These are phyloP conservation scores for Pelosia muscerda DNA, from an alignment of 2,888 invertebrate genomes.

Conservation along the genomic window DNA sequence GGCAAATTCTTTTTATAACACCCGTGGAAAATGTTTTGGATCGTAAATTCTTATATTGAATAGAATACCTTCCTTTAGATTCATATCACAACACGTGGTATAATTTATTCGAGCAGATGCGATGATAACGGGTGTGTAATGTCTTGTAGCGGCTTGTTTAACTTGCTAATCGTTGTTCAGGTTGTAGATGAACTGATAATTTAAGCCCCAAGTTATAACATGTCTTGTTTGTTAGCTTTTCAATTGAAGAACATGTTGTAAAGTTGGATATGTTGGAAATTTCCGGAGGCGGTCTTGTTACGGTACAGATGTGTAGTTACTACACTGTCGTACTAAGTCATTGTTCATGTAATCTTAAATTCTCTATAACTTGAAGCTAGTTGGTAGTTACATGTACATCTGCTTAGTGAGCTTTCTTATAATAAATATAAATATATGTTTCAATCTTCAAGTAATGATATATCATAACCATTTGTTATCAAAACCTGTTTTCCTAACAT, in stretches of 20 bases:
- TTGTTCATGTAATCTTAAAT: slow-evolving; percentile 8
- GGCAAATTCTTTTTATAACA: slow-evolving; percentile 64
- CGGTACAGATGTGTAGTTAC: background rate
- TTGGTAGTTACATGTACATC: background rate
- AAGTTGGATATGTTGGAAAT: slow-evolving; percentile 29
- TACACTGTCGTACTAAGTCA: background rate
- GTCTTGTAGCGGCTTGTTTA: slow-evolving; percentile 70
- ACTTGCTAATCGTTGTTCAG: slow-evolving; percentile 79
- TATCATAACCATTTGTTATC: background rate
- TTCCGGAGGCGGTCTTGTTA: background rate
- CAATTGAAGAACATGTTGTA: slow-evolving; percentile 26
- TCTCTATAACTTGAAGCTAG: background rate
- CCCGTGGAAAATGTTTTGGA: slow-evolving; percentile 62
- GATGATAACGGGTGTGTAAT: slow-evolving; percentile 62
- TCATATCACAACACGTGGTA: slow-evolving; percentile 72
- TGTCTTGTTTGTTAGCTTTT: slow-evolving; percentile 41
- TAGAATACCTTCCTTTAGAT: slow-evolving; percentile 59
- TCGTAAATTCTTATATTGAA: slow-evolving; percentile 63
- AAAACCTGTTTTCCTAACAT: background rate
- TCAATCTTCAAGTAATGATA: too few relatives aligned
- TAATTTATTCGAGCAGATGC: slow-evolving; percentile 60
- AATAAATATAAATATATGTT: background rate
- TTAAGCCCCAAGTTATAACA: slow-evolving; percentile 59
- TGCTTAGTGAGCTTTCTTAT: background rate
- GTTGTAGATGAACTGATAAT: slow-evolving; percentile 78